These are phyloP conservation scores for Neolamprologus longior DNA, from an alignment of 2,113 vertebrate genomes.

Conservation along the genomic window DNA sequence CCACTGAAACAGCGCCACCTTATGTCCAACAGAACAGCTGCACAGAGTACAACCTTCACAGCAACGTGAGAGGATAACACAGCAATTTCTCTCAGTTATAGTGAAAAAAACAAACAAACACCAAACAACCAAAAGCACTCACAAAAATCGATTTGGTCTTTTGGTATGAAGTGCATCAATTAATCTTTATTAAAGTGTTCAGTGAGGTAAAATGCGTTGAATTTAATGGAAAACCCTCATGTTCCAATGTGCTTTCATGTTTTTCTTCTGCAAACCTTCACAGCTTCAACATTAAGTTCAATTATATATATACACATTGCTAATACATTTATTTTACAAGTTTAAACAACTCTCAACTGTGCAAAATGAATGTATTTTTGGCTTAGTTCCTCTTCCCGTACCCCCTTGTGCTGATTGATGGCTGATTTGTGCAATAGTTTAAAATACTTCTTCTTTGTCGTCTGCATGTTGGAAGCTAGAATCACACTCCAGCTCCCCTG, in stretches of 20 bases:
- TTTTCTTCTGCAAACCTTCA: background rate
- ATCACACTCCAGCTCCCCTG: conserved; percentile 46
- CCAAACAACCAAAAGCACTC: background rate
- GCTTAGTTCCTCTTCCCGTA: background rate
- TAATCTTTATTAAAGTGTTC: background rate
- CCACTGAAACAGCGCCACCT: conserved; percentile 39
- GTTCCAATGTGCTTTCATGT: background rate
- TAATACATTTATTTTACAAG: background rate
- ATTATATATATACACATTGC: background rate
- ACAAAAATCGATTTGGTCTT: background rate
- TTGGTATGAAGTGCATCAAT: conserved; percentile 1
- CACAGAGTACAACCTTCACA: background rate
- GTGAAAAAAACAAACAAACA: background rate
- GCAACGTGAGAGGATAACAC: background rate
- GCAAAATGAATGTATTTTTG: background rate
- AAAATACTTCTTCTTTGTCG: conserved; percentile 33
- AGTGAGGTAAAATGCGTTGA: background rate
- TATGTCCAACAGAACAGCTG: conserved; percentile 1
- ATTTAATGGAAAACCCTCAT: background rate
- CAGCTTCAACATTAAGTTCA: background rate
- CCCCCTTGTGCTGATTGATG: background rate
- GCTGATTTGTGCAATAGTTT: background rate
- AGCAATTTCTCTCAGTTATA: background rate
- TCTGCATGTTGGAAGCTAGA: conserved; percentile 39
- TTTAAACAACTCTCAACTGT: background rate